Base-by-base conservation (phyloP, 1,140 invertebrate genomes). In the Phthorimaea operculella region DNA sequence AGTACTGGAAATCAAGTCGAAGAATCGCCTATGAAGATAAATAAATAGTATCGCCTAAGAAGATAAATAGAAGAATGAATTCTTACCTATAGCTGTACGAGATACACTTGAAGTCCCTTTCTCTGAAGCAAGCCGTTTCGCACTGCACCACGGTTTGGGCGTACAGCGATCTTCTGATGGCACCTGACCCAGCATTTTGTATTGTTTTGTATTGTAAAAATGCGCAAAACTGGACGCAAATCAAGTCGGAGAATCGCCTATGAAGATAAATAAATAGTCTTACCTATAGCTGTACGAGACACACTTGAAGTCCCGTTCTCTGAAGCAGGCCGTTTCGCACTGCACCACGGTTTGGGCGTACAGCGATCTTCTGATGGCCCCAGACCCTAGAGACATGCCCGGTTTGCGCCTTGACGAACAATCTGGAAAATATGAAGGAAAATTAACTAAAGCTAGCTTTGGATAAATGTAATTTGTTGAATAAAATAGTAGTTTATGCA, bases 61-160 rank as follows among this genome's bases (percentile, higher is more conserved):
- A n/a, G n/a, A n/a, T n/a, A n/a, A n/a, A n/a, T n/a, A n/a, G n/a
- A n/a, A n/a, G 6, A 7, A 34, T 34, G 33, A 34, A 7, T 6
- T 42, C n/a, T n/a, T n/a, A n/a, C n/a, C n/a, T n/a, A n/a, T n/a
- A n/a, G n/a, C n/a, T n/a, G n/a, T n/a, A n/a, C n/a, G n/a, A n/a
- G n/a, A n/a, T 87, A 66, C 93, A 95, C 57, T 82, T 79, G 62
- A 93, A 93, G 39, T 88, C 87, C 33, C 85, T 87, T 73, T 93
- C 91, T n/a, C 87, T 87, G 33, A 89, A 89, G 69, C 93, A 94
- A 14, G 92, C 82, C 0, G 87, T 80, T 68, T 94, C 92, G 75
- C 93, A 94, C 18, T 92, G 91, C 15, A 92, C 89, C 10, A 93
- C n/a, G n/a, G n/a, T n/a, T n/a, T n/a, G n/a, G n/a, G n/a, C n/a